Conservation (phyloP, 2,113 vertebrate genomes). For the Limnothrissa miodon region DNA sequence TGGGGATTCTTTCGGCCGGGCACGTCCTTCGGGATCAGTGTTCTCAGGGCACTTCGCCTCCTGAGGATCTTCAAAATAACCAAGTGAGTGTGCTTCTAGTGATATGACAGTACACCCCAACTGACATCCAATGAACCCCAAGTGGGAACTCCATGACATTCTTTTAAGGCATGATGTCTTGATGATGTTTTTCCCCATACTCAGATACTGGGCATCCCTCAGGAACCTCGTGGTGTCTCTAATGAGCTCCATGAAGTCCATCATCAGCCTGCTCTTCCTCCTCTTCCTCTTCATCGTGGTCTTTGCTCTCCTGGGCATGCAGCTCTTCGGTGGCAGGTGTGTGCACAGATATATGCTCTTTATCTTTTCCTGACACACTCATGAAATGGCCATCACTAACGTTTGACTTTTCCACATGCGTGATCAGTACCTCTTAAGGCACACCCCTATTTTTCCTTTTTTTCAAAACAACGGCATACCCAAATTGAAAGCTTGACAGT, state of each 20-base stretch:
- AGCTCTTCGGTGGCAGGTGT: slow-evolving; percentile 76
- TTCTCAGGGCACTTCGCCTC: slow-evolving; percentile 90
- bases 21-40: slow-evolving; percentile 97
- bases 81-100: slow-evolving; percentile 76
- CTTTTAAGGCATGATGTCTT: not conserved
- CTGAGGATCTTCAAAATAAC: slow-evolving; percentile 98
- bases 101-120: not conserved
- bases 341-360: not conserved
- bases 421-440: too few species aligned
- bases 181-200: slow-evolving; percentile 19
- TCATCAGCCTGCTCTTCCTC: slow-evolving; percentile 77
- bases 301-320: slow-evolving; percentile 77
- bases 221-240: slow-evolving; percentile 78
- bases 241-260: slow-evolving; percentile 83
- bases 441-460: too few species aligned
- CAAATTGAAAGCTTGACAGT: too few species aligned
- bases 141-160: not conserved
- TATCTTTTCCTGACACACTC: not conserved
- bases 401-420: not conserved
- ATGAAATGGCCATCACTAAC: not conserved
- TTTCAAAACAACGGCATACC: too few species aligned
- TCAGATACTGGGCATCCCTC: slow-evolving; percentile 76
- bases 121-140: not conserved
- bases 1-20: slow-evolving; percentile 97
- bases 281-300: slow-evolving; percentile 79